phyloP scores from a whole-genome alignment of 2,888 invertebrate species.

The Sceliomorpha sp. region DNA sequence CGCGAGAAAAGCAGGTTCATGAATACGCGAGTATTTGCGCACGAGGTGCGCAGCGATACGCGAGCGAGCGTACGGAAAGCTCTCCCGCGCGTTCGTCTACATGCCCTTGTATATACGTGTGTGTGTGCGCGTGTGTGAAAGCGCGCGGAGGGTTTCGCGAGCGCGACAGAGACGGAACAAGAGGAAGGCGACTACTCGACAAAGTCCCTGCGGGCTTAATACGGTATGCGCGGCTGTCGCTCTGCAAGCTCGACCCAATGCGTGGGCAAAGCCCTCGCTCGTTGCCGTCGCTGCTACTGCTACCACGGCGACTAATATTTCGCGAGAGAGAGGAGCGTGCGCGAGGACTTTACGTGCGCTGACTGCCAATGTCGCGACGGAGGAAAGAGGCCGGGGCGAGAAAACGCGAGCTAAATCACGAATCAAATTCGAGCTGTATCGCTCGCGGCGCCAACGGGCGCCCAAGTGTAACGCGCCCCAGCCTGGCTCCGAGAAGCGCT shows the following conservation, averaged over 20 bases:
- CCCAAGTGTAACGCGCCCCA: no score
- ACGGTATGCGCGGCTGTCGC: conserved; percentile 77
- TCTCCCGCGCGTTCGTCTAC: conserved; percentile 23
- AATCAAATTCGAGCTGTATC: conserved; percentile 43
- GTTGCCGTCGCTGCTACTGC: no score
- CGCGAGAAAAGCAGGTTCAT: conserved; percentile 67
- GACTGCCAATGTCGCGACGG: conserved; percentile 59
- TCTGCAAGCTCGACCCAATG: conserved; percentile 68
- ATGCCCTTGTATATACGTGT: no score
- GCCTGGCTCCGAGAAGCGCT: no score
- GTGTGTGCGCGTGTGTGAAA: conserved; percentile 29
- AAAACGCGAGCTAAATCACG: conserved; percentile 41
- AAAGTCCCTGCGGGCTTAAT: conserved; percentile 76
- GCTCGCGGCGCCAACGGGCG: conserved; percentile 29
- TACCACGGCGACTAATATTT: conserved; percentile 77
- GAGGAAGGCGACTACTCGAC: no score
- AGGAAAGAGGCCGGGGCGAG: conserved; percentile 7
- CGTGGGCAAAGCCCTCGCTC: conserved; percentile 71
- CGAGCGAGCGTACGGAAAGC: conserved; percentile 13
- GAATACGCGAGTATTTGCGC: conserved; percentile 77
- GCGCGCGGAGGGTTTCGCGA: conserved; percentile 4
- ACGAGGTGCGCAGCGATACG: conserved; percentile 60
- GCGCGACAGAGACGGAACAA: background rate
- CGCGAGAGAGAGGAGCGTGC: conserved; percentile 74
- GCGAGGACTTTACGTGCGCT: conserved; percentile 70